A percentile compares a stretch with the other conserved stretches of the same genome.
phyloP scores from a whole-genome alignment of 2,888 invertebrate species.

The Callyntrura sp. region DNA sequence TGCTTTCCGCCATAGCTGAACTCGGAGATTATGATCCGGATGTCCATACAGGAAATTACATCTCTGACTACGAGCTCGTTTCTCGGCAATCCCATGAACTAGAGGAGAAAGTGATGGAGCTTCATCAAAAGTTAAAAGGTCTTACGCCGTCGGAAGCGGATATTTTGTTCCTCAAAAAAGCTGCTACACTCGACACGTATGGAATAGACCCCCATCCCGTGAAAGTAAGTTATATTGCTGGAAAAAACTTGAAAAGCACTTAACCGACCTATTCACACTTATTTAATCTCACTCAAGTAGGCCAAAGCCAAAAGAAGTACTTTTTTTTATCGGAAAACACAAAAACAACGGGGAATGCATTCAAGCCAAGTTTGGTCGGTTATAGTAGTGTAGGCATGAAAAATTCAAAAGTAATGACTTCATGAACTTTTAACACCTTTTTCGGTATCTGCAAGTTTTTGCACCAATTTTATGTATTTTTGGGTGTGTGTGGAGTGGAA shows the following conservation, averaged over 20 bases:
- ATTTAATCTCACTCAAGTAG: background rate
- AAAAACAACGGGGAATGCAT: background rate
- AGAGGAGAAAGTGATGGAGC: slow-evolving; percentile 96
- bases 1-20: slow-evolving; percentile 88
- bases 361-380: background rate
- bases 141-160: slow-evolving; percentile 95
- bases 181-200: slow-evolving; percentile 97
- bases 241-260: background rate
- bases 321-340: background rate
- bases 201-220: slow-evolving; percentile 99
- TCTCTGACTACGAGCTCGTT: slow-evolving; percentile 95
- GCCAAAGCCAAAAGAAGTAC: too few relatives aligned
- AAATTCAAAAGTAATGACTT: slow-evolving; percentile 58
- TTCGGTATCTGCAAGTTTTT: background rate
- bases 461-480: background rate
- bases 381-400: slow-evolving; percentile 57
- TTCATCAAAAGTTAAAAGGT: slow-evolving; percentile 95
- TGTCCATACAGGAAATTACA: slow-evolving; percentile 95
- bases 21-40: slow-evolving; percentile 97
- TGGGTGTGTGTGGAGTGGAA: slow-evolving; percentile 10
- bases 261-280: slow-evolving; percentile 2
- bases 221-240: slow-evolving; percentile 88
- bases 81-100: slow-evolving; percentile 96
- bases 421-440: slow-evolving; percentile 41
- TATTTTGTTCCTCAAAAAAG: slow-evolving; percentile 95